Evolutionary conservation across 2,888 invertebrate genomes (phyloP).

Genomic region (Germaria angustata): DNA sequence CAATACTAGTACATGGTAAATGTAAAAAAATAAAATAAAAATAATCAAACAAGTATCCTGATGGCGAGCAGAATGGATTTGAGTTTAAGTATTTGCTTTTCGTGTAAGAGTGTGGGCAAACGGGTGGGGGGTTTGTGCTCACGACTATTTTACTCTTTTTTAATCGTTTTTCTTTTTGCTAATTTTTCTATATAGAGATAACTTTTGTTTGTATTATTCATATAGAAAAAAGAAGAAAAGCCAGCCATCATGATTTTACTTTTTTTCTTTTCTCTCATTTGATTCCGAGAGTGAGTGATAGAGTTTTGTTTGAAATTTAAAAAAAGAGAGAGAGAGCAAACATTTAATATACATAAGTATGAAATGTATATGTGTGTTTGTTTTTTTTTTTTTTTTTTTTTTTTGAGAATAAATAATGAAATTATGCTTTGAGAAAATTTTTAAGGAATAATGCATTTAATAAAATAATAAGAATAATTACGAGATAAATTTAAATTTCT

Average conservation of each 20-base stretch:
- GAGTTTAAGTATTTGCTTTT: background rate
- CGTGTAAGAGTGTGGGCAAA: background rate
- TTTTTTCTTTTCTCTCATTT: background rate
- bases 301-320: background rate
- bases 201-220: conserved; percentile 50
- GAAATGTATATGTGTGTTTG: too few species aligned
- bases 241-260: conserved; percentile 46
- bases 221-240: conserved; percentile 38
- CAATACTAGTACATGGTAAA: background rate
- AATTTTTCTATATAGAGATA: conserved; percentile 38
- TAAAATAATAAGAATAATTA: too few species aligned
- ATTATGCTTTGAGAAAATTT: too few species aligned
- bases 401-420: too few species aligned
- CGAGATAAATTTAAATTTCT: too few species aligned
- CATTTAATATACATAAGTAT: too few species aligned
- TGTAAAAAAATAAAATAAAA: conserved; percentile 5
- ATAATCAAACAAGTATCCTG: background rate
- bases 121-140: conserved; percentile 4
- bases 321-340: background rate
- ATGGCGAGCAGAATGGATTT: background rate
- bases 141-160: background rate
- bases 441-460: too few species aligned
- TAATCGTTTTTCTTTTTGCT: conserved; percentile 17
- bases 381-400: too few species aligned
- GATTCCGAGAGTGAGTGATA: background rate